Conservation (phyloP, 2,888 invertebrate species). For the Stictocephala bisonia region DNA sequence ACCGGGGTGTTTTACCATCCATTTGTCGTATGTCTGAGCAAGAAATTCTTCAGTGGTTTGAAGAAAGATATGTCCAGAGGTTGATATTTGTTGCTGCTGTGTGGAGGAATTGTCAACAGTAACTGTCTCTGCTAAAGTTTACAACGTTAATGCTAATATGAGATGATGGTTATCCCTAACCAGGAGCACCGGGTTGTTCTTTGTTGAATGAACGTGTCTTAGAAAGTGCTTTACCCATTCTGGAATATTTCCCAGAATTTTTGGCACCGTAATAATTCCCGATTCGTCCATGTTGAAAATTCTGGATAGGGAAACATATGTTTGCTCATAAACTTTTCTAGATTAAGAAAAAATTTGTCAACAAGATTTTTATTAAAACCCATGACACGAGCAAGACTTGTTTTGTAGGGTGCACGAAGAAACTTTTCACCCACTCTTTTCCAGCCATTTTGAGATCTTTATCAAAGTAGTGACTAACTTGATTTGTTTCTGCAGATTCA, state of each 20-base stretch:
- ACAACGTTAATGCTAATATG: conserved; percentile 12
- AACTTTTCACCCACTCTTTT: not conserved
- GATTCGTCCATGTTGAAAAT: not conserved
- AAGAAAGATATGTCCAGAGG: conserved; percentile 47
- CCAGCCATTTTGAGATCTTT: not conserved
- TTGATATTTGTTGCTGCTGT: conserved; percentile 41
- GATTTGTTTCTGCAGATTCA: not conserved
- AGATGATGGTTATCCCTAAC: not conserved
- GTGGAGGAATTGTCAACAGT: conserved; percentile 43
- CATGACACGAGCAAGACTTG: not conserved
- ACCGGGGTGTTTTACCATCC: not conserved
- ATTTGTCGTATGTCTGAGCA: not conserved
- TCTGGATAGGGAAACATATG: not conserved
- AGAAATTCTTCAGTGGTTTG: not conserved
- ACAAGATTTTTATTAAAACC: not conserved
- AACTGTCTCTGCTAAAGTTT: conserved; percentile 31
- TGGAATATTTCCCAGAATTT: not conserved
- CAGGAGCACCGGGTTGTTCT: not conserved
- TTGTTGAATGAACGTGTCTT: not conserved
- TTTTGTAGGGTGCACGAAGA: not conserved
- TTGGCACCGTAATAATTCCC: no score
- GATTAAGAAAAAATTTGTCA: not conserved
- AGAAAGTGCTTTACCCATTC: not conserved
- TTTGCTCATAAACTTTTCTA: not conserved
- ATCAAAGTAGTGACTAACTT: not conserved